Base-by-base conservation (phyloP, 2,113 vertebrate species). In the Sorex araneus region DNA sequence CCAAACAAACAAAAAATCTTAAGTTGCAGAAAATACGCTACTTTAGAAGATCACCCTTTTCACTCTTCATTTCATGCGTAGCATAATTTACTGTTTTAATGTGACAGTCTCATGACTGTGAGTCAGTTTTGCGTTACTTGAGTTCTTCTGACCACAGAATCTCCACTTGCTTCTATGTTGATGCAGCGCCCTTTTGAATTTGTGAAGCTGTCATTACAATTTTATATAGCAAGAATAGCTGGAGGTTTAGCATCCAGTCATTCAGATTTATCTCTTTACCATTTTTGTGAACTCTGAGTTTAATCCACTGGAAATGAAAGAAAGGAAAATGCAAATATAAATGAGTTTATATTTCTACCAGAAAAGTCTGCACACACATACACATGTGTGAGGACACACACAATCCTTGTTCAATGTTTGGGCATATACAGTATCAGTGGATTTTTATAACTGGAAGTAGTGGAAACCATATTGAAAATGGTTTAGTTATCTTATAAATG, bases 381-480 rank as follows among this genome's bases (percentile, higher is more conserved):
- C 47, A 10, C 47, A 50, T 13, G 13, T 13, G 13, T 13, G 13
- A 23, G 19, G 18, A 21, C 18, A 60, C 21, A 60, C 57, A 60
- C 57, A 60, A 21, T 76, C 45, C 21, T 80, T 80, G 28, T 30
- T 67, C 3, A 3, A n/a, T 63, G 30, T 60, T 75, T 81, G 60
- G 70, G 8, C 40, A 40, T n/a, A 30, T n/a, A 2, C 5, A 43
- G 19, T 57, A 32, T 50, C 60, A 47, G 57, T 84, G 23, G 70
- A 32, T 77, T 6, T 34, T 57, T 66, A 66, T 21, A 77, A 10
- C 50, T 50, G 18, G 10, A 43, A 28, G 32, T 78, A 13, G 74
- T 82, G 74, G 34, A 66, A 19, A 47, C 66, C 82, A 28, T 60
- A 8, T 54, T 73, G 54, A 89, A 92, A 94, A 71, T 82, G 27